Conservation (phyloP, 2,797 vertebrate genomes). For the Urosaurus nigricauda region DNA sequence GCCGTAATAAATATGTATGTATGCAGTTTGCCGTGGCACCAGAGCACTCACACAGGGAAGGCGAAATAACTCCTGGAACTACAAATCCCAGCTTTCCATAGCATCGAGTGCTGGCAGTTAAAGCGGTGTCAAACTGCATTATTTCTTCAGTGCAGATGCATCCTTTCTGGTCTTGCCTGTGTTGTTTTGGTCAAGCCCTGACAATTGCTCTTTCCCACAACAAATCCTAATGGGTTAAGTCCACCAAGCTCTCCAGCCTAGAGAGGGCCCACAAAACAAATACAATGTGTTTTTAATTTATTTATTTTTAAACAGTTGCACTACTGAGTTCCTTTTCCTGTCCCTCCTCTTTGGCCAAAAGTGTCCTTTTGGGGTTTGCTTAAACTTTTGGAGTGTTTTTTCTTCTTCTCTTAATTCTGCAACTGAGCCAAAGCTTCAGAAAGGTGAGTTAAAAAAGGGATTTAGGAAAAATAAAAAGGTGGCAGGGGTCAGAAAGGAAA, state of each 20-base stretch:
- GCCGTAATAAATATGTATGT: too few relatives aligned
- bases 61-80: too few relatives aligned
- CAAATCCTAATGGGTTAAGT: conserved; percentile 10
- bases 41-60: too few relatives aligned
- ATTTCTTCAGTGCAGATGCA: too few relatives aligned
- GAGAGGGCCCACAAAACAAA: conserved; percentile 1
- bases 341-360: neutral
- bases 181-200: neutral
- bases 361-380: neutral
- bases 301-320: neutral
- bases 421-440: neutral
- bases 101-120: too few relatives aligned
- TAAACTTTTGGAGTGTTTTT: neutral
- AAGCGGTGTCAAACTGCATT: too few relatives aligned
- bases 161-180: too few relatives aligned
- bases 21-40: too few relatives aligned
- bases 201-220: neutral
- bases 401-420: neutral
- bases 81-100: too few relatives aligned
- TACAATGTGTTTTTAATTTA: neutral
- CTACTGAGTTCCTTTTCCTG: conserved; percentile 27
- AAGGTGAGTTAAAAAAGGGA: neutral
- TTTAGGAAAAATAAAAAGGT: too few relatives aligned
- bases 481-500: too few relatives aligned
- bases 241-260: conserved; percentile 20